Evolutionary conservation across 2,888 invertebrate species (phyloP).

Genomic region (Nysson spinosus): DNA sequence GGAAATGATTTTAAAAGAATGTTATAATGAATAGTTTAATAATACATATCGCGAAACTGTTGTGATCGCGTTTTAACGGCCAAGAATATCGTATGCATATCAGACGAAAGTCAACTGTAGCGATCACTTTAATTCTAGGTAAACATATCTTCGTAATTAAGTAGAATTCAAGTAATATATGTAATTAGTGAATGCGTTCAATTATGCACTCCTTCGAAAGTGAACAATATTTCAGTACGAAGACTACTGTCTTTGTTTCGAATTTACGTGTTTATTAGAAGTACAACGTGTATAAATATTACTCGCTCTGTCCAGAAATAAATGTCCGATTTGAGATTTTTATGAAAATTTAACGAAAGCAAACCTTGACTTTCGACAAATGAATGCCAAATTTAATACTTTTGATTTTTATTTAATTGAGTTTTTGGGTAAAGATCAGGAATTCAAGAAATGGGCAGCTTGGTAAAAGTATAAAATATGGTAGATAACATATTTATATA

Average conservation of each 20-base stretch:
- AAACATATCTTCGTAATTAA: conserved; percentile 38
- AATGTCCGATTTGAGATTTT: too few species aligned
- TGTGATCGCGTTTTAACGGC: conserved; percentile 70
- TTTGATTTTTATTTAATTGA: too few species aligned
- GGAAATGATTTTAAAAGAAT: conserved; percentile 38
- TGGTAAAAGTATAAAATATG: too few species aligned
- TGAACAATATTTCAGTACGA: conserved; percentile 22
- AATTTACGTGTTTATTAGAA: too few species aligned
- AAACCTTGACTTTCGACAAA: neutral
- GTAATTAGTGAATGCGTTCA: conserved; percentile 25
- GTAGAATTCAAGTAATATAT: conserved; percentile 34
- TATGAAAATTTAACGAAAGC: too few species aligned
- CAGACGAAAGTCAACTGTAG: conserved; percentile 66
- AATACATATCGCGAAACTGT: conserved; percentile 56
- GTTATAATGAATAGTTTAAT: conserved; percentile 15
- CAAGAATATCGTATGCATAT: conserved; percentile 74
- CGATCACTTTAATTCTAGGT: conserved; percentile 35
- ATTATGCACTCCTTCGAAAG: conserved; percentile 16
- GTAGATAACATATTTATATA: too few species aligned
- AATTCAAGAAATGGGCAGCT: too few species aligned
- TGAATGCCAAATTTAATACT: neutral
- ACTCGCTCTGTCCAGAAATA: too few species aligned
- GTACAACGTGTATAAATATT: too few species aligned
- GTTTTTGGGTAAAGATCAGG: too few species aligned
- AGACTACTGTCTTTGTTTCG: conserved; percentile 25